A percentile compares a stretch with the other conserved stretches of the same genome.
Evolutionary conservation across 2,113 vertebrate genomes (phyloP).

Genomic region (Guaruba guarouba): DNA sequence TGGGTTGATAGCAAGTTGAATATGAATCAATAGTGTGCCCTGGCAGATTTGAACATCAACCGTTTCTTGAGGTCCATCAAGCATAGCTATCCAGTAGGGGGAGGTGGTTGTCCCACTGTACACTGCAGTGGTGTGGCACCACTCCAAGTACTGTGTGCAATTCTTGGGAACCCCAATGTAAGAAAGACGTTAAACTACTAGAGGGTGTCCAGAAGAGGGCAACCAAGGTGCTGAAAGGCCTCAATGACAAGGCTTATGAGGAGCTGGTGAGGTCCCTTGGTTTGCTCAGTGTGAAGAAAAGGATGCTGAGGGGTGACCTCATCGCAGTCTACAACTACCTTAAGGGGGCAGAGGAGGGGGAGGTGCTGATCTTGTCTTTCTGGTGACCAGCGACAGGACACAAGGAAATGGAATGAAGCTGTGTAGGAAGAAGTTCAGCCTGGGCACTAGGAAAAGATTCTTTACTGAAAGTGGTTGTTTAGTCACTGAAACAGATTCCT

Average conservation of each 20-base stretch:
- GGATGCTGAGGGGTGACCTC: not conserved
- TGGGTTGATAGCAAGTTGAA: not conserved
- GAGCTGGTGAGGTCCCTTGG: not conserved
- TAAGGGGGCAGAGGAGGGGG: not conserved
- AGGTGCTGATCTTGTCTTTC: not conserved
- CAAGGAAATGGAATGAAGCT: not conserved
- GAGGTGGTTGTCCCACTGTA: not conserved
- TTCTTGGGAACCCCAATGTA: not conserved
- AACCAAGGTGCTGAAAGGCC: not conserved
- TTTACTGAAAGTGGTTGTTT: not conserved
- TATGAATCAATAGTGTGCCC: not conserved
- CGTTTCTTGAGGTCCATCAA: fast-evolving
- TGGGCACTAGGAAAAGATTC: not conserved
- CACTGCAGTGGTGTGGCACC: not conserved
- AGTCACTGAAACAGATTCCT: not conserved
- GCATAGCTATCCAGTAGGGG: fast-evolving
- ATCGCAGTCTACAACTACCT: not conserved
- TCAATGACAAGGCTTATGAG: not conserved
- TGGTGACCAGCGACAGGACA: fast-evolving
- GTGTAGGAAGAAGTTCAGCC: not conserved
- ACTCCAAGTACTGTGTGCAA: not conserved
- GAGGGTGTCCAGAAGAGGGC: not conserved
- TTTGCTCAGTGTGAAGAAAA: not conserved
- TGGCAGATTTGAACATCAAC: not conserved
- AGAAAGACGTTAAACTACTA: not conserved